A percentile compares a stretch with the other conserved stretches of the same genome.
phyloP scores from a whole-genome alignment of 2,888 invertebrate genomes.

The Leptothorax acervorum region DNA sequence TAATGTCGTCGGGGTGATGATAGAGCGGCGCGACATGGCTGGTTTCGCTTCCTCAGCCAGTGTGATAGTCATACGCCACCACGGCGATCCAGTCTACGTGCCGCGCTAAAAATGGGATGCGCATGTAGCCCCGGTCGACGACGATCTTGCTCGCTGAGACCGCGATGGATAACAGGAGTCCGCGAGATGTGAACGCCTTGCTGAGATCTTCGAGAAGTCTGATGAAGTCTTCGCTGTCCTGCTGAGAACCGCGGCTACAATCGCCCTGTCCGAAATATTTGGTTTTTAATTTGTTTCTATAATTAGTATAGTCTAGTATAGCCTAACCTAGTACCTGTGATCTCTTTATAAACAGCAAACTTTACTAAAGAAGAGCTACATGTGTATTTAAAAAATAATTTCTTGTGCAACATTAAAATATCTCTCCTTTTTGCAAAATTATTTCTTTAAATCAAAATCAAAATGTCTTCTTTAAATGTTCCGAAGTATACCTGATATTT shows the following conservation, averaged over 20 bases:
- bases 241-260: conserved; percentile 93
- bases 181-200: conserved; percentile 89
- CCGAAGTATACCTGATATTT: not conserved
- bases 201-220: conserved; percentile 91
- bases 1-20: conserved; percentile 92
- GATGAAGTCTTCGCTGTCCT: conserved; percentile 92
- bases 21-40: conserved; percentile 95
- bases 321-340: not conserved
- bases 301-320: not conserved
- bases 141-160: conserved; percentile 95
- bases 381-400: not conserved
- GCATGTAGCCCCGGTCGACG: conserved; percentile 93
- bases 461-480: not conserved
- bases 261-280: conserved; percentile 88
- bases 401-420: too few relatives aligned
- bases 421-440: not conserved
- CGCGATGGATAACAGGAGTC: conserved; percentile 92
- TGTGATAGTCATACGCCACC: conserved; percentile 97
- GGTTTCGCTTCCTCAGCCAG: conserved; percentile 96
- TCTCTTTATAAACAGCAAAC: not conserved
- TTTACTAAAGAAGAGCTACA: not conserved
- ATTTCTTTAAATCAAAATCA: not conserved
- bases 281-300: not conserved
- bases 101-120: conserved; percentile 89
- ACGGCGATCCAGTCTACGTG: conserved; percentile 96